These are phyloP conservation scores for Microtus richardsoni DNA, from an alignment of 2,113 vertebrate species.

Conservation along the genomic window DNA sequence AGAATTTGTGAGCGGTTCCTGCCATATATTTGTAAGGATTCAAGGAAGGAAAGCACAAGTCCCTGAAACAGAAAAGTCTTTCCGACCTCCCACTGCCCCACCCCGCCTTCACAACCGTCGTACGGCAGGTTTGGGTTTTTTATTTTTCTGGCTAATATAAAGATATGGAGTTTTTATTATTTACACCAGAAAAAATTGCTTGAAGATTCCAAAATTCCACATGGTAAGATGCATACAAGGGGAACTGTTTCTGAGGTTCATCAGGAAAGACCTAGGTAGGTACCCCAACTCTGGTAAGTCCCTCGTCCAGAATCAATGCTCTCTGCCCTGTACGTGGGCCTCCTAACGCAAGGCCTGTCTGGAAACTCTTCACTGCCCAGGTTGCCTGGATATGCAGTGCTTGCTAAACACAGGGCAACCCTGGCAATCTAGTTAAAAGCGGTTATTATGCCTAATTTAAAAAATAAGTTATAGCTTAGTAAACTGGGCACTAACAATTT, in stretches of 20 bases:
- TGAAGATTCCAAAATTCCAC: conserved; percentile 24
- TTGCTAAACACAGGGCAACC: conserved; percentile 24
- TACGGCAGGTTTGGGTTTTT: not conserved
- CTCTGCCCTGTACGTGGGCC: not conserved
- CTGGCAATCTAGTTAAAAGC: conserved; percentile 24
- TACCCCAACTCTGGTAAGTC: not conserved
- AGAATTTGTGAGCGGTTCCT: not conserved
- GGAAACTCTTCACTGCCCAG: not conserved
- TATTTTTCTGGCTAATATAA: conserved; percentile 36
- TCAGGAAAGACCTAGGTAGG: not conserved
- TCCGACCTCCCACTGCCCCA: not conserved
- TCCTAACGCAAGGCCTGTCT: not conserved
- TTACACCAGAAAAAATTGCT: not conserved
- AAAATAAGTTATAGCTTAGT: conserved; percentile 21
- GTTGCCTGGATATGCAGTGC: not conserved
- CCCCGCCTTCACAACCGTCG: not conserved
- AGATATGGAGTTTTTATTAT: conserved; percentile 11
- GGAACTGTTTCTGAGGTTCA: not conserved
- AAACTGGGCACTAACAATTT: conserved; percentile 15
- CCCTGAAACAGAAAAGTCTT: not conserved
- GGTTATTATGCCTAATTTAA: not conserved
- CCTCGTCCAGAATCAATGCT: not conserved
- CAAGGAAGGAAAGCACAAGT: not conserved
- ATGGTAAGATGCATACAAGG: not conserved
- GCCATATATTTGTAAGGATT: not conserved